Evolutionary conservation across 2,113 vertebrate species (phyloP), one percentile per base, ranked within the genome.

Genomic region (Dipodomys ordii): DNA sequence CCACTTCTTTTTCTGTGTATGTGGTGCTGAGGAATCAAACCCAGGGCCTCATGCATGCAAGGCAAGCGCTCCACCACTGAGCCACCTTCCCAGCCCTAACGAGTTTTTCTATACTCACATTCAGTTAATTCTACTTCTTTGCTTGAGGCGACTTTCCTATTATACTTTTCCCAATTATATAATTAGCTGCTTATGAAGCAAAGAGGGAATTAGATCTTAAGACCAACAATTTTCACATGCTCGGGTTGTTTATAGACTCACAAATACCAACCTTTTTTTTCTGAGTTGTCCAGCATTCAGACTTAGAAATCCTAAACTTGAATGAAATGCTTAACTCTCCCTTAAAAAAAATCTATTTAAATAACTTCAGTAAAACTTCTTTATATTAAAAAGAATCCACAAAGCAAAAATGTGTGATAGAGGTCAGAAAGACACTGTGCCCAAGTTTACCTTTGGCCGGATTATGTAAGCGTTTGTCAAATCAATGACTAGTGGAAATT

Each of bases 91-190:
- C 39, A 39, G 39, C 39, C 39, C 39, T 39, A 39, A 6, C 4
- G 39, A 39, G 39, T 39, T 39, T 39, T 39, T 39, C 39, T 39
- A 39, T 39, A 6, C 39, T 39, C 20, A 84, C 15, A 81, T 87
- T 83, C n/a, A 93, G 27, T 78, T 46, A 76, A 79, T 84, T 32
- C 27, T 71, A 71, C 78, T 44, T 57, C 94, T 86, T 74, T 25
- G 39, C 2, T n/a, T 13, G 35, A 46, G 5, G 76, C 13, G 64
- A 88, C 93, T 79, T 90, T 95, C 92, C 0, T 91, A 92, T 76
- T 90, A 22, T 67, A 83, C 94, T 96, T 96, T 94, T 89, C 80
- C 53, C 1, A 1, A n/a, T 98, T 98, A 97, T 79, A 53, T 93
- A 98, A 12, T 49, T 12, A 49, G 49, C 49, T 12, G 49, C 49